phyloP scores from a whole-genome alignment of 1,140 invertebrate genomes.

The Trachymyrmex cornetzi region DNA sequence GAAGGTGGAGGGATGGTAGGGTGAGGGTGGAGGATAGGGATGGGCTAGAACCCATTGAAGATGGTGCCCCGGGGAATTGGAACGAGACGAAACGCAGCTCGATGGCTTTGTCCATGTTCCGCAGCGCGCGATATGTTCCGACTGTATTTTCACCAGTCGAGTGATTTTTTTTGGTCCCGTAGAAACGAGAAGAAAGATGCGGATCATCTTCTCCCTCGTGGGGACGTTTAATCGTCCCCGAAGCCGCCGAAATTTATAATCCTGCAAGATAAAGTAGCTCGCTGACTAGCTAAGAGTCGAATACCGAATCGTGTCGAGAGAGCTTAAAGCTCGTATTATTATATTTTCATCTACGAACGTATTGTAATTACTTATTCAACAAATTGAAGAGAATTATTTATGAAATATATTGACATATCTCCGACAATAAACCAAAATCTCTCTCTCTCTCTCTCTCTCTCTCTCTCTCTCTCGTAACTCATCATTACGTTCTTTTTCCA shows the following conservation, averaged over 20 bases:
- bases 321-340: not conserved
- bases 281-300: conserved; percentile 43
- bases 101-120: conserved; percentile 70
- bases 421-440: not conserved
- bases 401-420: not conserved
- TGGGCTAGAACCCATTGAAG: conserved; percentile 63
- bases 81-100: conserved; percentile 68
- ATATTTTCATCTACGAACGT: not conserved
- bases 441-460: too few relatives aligned
- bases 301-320: not conserved
- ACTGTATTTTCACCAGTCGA: conserved; percentile 69
- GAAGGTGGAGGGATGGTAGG: conserved; percentile 44
- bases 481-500: too few relatives aligned
- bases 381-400: not conserved
- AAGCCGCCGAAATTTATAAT: conserved; percentile 70
- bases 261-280: conserved; percentile 26
- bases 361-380: not conserved
- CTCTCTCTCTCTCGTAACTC: too few relatives aligned
- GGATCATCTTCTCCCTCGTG: conserved; percentile 24
- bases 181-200: conserved; percentile 62
- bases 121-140: conserved; percentile 44
- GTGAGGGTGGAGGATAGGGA: conserved; percentile 35
- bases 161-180: conserved; percentile 71
- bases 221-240: conserved; percentile 69
- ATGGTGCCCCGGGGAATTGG: conserved; percentile 74